These are phyloP conservation scores for Sphaerodactylus townsendi DNA, from an alignment of 2,113 vertebrate genomes.

Conservation along the genomic window DNA sequence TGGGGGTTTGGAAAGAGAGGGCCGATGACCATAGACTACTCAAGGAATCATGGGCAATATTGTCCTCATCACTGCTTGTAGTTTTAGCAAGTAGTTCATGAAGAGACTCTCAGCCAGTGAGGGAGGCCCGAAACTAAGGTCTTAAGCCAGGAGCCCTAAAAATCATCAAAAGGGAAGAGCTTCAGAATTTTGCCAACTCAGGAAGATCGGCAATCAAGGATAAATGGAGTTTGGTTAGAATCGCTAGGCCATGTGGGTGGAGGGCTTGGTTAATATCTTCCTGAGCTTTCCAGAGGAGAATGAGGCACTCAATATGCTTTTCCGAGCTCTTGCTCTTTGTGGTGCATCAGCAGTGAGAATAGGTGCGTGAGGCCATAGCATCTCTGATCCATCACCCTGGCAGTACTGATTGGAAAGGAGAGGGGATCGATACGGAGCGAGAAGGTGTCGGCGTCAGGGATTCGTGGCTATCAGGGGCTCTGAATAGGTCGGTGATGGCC, in stretches of 20 bases:
- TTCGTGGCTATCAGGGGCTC: constrained; percentile 61
- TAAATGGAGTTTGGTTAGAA: background rate
- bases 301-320: background rate
- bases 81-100: background rate
- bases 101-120: background rate
- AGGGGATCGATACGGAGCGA: constrained; percentile 65
- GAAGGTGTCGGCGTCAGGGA: constrained; percentile 67
- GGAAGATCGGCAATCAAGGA: background rate
- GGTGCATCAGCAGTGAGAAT: constrained; percentile 8
- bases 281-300: background rate
- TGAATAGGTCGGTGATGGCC: constrained; percentile 72
- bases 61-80: background rate
- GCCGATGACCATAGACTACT: background rate
- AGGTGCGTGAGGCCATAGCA: constrained; percentile 3
- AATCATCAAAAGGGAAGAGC: no score
- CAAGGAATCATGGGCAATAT: background rate
- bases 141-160: background rate
- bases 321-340: background rate
- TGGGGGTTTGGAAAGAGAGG: background rate
- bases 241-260: background rate
- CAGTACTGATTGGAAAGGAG: constrained; percentile 54
- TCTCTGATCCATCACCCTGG: constrained; percentile 35
- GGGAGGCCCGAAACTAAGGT: background rate
- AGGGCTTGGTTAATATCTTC: background rate
- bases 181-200: background rate